These are phyloP conservation scores for Taphrorychus bicolor DNA, from an alignment of 2,888 invertebrate genomes.

Conservation along the genomic window DNA sequence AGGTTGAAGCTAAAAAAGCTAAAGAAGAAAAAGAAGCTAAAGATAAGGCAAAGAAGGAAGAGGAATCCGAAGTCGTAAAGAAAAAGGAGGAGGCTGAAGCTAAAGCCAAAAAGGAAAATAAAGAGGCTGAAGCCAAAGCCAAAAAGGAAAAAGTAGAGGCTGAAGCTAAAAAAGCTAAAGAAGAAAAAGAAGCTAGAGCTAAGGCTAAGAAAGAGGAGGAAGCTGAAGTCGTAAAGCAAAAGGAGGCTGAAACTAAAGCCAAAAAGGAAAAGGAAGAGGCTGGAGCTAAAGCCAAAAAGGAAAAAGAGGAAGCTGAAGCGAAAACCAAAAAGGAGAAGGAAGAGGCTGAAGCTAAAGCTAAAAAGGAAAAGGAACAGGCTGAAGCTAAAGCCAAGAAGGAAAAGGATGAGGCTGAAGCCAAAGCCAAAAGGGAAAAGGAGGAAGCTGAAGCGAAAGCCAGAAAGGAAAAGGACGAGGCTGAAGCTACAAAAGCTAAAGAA, in stretches of 20 bases:
- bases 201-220: no score
- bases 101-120: constrained; percentile 32
- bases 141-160: constrained; percentile 30
- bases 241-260: constrained; percentile 31
- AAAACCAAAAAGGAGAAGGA: constrained; percentile 33
- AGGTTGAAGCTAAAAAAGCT: constrained; percentile 38
- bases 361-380: constrained; percentile 23
- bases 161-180: no score
- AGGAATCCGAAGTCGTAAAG: no score
- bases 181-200: no score
- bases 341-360: no score
- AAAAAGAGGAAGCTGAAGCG: constrained; percentile 41
- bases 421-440: constrained; percentile 19
- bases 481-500: no score
- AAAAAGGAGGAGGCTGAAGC: no score
- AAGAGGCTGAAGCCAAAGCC: constrained; percentile 26
- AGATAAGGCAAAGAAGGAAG: no score
- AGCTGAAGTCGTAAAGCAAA: no score
- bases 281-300: neutral
- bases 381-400: constrained; percentile 29
- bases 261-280: constrained; percentile 25
- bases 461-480: no score
- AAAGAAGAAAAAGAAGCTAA: constrained; percentile 41
- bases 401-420: constrained; percentile 33
- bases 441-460: no score